Base-by-base conservation (phyloP, 2,113 vertebrate species). In the Epinephelus lanceolatus region DNA sequence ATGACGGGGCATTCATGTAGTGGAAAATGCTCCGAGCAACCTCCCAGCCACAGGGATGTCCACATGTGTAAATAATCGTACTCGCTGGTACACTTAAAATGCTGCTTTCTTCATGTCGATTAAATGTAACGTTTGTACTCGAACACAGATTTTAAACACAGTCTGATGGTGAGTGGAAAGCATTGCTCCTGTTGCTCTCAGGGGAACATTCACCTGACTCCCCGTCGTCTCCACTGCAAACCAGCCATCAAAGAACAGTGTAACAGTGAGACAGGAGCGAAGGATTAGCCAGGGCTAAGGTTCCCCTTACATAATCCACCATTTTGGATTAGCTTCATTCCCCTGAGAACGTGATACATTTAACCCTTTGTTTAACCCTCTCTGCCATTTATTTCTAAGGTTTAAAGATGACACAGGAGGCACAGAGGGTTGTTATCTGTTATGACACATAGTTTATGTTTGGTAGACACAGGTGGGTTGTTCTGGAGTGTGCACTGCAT, bases 221-320 rank as follows among this genome's bases (percentile, higher is more conserved):
- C 47, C 10, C 17, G 9, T 80, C 71, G 6, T 49, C 80, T 70
- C 72, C 71, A 51, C n/a, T 71, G n/a, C 21, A 70, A 72, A 62
- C 56, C 42, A 0, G 25, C 0, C 71, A 69, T 92, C 81, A 88
- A 71, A 80, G 82, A 83, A n/a, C 69, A 53, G 59, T 27, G 53
- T 72, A 45, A 77, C 79, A 72, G 77, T 57, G 59, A 78, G 63
- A n/a, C 80, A 73, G 71, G 76, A 78, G 84, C 61, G 69, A 9
- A 45, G 83, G 86, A 89, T 92, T 86, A 88, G 80, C 55, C 66
- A 1, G 1, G 27, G 65, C 69, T 63, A 71, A 86, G 76, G 80
- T 80, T 90, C 72, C 57, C 59, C 17, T 92, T 80, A 81, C 78
- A 85, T 90, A 92, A 91, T 86, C 83, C 86, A 80, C 71, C 37